phyloP scores from a whole-genome alignment of 92 coral and sea anemone genomes.

The Phenganax stokvisi region DNA sequence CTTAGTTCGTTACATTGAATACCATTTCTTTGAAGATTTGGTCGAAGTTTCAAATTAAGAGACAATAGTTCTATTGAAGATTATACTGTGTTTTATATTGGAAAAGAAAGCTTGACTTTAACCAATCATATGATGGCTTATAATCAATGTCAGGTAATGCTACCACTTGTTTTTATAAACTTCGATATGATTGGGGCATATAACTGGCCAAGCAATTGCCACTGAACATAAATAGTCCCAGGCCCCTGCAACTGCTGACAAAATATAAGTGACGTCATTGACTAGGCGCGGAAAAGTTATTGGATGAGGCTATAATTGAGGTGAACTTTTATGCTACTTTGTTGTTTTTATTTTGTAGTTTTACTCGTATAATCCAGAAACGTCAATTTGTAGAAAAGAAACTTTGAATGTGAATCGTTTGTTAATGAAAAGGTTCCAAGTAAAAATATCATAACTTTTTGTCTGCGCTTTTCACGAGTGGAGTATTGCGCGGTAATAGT shows the following conservation, averaged over 20 bases:
- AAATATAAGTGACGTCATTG: no score
- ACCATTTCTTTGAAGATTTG: constrained; percentile 60
- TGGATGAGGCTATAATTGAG: neutral
- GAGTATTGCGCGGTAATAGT: neutral
- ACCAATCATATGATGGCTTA: constrained; percentile 89
- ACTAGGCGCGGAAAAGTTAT: no score
- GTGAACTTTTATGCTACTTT: neutral
- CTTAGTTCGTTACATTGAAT: neutral
- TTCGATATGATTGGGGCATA: no score
- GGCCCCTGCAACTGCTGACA: no score
- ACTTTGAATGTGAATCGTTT: constrained; percentile 74
- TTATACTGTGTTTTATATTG: constrained; percentile 73
- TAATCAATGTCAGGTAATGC: constrained; percentile 74
- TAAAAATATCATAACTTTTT: neutral
- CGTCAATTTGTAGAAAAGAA: constrained; percentile 57
- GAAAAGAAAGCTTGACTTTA: constrained; percentile 70
- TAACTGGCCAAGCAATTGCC: no score
- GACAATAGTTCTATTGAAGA: constrained; percentile 51
- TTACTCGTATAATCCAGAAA: constrained; percentile 74
- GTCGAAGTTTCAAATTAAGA: constrained; percentile 63
- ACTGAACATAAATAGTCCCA: no score
- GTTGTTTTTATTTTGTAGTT: constrained; percentile 52
- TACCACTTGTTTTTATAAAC: no score
- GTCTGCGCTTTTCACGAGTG: neutral
- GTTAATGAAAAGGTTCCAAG: constrained; percentile 76